phyloP scores from a whole-genome alignment of 2,113 vertebrate genomes.

The Archilochus colubris region DNA sequence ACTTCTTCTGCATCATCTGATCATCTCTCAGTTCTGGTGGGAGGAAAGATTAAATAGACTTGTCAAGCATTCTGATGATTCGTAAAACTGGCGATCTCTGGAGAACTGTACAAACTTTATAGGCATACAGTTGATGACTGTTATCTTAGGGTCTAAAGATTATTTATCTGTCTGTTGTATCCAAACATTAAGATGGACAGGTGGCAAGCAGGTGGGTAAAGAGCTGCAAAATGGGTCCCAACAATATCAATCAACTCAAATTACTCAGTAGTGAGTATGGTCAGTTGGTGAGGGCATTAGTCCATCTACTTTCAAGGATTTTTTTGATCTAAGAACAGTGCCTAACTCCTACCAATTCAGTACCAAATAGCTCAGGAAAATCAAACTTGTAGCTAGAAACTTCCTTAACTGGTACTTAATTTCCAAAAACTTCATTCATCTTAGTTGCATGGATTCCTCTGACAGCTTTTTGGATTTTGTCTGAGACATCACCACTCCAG shows the following conservation, averaged over 20 bases:
- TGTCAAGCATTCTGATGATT: not conserved
- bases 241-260: not conserved
- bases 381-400: not conserved
- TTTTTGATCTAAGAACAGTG: not conserved
- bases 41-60: not conserved
- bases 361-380: not conserved
- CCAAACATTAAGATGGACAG: not conserved
- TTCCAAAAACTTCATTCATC: not conserved
- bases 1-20: not conserved
- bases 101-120: not conserved
- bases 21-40: not conserved
- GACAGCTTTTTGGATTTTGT: not conserved
- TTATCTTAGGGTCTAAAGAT: not conserved
- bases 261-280: accelerated
- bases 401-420: not conserved
- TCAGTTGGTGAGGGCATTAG: not conserved
- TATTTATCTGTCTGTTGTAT: not conserved
- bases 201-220: not conserved
- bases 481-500: not conserved
- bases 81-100: not conserved
- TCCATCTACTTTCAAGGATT: not conserved
- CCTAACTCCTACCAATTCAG: not conserved
- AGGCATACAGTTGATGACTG: not conserved
- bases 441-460: not conserved
- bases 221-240: not conserved